Base-by-base conservation (phyloP, 2,888 invertebrate genomes). In the Philhelius pedissequus region DNA sequence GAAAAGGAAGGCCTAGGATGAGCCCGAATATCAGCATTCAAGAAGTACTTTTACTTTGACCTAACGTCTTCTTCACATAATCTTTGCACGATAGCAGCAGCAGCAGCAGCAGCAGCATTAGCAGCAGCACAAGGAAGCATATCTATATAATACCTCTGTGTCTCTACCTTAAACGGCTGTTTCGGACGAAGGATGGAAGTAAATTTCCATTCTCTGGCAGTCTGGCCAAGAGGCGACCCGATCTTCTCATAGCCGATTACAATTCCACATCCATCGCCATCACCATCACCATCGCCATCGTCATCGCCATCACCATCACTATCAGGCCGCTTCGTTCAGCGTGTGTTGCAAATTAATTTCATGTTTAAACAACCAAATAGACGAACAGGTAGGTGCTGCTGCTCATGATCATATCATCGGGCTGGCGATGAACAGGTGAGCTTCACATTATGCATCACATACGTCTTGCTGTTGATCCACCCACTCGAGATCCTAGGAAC, bases 281-380 rank as follows among this genome's bases (percentile, higher is more conserved):
- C 56, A 11, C 58, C 43, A 66, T 74, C 54, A 18, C 40, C 76
- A 68, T 75, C 54, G 13, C 79, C 60, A 68, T 58, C 56, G 4
- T 30, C 76, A 68, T 75, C 54, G 13, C 79, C 60, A 68, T 58
- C 56, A 2, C 20, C 27, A 69, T 79, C 79, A 68, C 69, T 64
- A 79, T 83, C 74, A 32, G 27, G 25, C n/a, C n/a, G n/a, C 64
- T 48, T 25, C 54, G 74, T 64, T 71, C 71, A 60, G 75, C 76
- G 84, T 80, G 84, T 83, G 84, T 84, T 70, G 84, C 84, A 84
- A 84, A 84, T 84, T 84, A 84, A 80, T 84, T 84, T 84, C 75
- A 80, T 84, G 84, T 84, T 84, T 80, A 80, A 84, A 84, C 80
- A 84, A 71, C 50, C 70, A 60, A 75, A 84, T 64, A 35, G 75